phyloP scores from a whole-genome alignment of 2,888 invertebrate species.

The Spodoptera littoralis region DNA sequence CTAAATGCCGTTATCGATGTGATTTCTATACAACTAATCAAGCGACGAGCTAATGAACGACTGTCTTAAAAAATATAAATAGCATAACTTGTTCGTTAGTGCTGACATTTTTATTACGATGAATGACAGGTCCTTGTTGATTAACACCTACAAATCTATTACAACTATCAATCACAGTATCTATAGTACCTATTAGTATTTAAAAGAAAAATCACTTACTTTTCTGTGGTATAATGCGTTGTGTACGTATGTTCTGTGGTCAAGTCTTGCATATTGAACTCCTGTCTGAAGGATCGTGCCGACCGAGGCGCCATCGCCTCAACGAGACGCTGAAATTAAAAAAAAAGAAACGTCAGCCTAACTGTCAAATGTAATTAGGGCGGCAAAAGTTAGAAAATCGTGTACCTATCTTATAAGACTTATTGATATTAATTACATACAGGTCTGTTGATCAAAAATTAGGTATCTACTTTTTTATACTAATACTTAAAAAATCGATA shows the following conservation, averaged over 20 bases:
- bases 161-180: background rate
- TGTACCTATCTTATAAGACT: no score
- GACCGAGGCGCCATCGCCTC: slow-evolving; percentile 92
- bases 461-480: no score
- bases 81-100: slow-evolving; percentile 1
- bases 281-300: slow-evolving; percentile 94
- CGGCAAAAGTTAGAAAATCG: no score
- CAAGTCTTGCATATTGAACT: slow-evolving; percentile 93
- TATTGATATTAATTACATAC: no score
- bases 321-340: slow-evolving; percentile 89
- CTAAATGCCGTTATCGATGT: slow-evolving; percentile 2
- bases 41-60: slow-evolving; percentile 1
- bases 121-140: slow-evolving; percentile 14
- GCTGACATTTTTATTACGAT: slow-evolving; percentile 20
- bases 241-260: slow-evolving; percentile 91
- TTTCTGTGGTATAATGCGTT: slow-evolving; percentile 89
- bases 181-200: background rate
- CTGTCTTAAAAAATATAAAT: background rate
- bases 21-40: background rate
- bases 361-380: slow-evolving; percentile 7
- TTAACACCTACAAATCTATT: slow-evolving; percentile 21
- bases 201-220: slow-evolving; percentile 87
- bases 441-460: no score
- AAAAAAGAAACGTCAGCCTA: slow-evolving; percentile 26
- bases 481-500: no score